These are phyloP conservation scores for Trichogramma evanescens DNA, from an alignment of 2,888 invertebrate genomes.

Conservation along the genomic window DNA sequence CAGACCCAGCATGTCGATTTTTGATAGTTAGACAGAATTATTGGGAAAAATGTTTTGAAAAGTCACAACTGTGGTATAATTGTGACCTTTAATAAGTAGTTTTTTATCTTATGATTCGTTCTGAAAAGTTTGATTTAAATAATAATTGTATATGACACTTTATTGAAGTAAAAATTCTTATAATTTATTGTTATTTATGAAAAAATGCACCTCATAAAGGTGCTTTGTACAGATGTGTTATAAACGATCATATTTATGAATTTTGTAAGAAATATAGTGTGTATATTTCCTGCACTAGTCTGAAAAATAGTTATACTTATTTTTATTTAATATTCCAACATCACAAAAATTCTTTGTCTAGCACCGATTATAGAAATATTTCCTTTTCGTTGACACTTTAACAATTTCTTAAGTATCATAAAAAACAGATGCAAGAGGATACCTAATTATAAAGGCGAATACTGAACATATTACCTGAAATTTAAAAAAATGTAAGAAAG, in stretches of 20 bases:
- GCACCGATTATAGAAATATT: neutral
- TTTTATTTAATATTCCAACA: slow-evolving; percentile 1
- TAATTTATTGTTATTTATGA: slow-evolving; percentile 14
- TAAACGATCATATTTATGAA: slow-evolving; percentile 4
- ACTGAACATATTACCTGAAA: slow-evolving; percentile 55
- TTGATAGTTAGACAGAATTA: no score
- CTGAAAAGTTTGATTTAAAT: neutral
- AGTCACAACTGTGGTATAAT: neutral
- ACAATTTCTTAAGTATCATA: slow-evolving; percentile 54
- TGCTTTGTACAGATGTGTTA: slow-evolving; percentile 15
- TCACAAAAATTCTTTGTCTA: slow-evolving; percentile 11
- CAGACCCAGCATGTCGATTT: no score
- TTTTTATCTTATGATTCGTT: slow-evolving; percentile 5
- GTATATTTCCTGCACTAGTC: slow-evolving; percentile 13
- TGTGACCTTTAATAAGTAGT: slow-evolving; percentile 7
- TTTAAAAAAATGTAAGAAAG: slow-evolving; percentile 20
- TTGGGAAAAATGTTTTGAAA: neutral
- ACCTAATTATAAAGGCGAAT: slow-evolving; percentile 75
- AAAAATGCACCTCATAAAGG: neutral
- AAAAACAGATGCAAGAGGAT: slow-evolving; percentile 80
- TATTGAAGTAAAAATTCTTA: slow-evolving; percentile 6
- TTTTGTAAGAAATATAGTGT: slow-evolving; percentile 17
- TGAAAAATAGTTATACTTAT: slow-evolving; percentile 3
- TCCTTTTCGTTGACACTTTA: neutral
- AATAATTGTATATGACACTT: slow-evolving; percentile 12